Evolutionary conservation across 2,113 vertebrate genomes (phyloP).

Genomic region (Corythornis vintsioides): DNA sequence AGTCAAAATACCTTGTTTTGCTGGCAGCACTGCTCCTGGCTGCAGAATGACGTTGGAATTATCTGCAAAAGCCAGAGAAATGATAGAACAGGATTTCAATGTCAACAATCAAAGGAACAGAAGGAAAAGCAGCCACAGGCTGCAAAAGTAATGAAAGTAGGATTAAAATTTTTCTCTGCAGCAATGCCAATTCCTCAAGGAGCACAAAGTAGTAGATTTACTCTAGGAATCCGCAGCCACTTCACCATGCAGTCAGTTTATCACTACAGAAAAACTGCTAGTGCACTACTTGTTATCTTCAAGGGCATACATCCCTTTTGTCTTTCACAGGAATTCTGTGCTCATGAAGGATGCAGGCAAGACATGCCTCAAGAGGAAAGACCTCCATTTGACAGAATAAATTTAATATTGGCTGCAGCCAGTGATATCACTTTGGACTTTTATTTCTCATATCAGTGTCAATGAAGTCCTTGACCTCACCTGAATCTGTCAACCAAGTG

Average conservation of each 20-base stretch:
- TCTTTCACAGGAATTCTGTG: neutral
- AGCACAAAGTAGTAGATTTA: neutral
- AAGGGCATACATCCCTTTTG: neutral
- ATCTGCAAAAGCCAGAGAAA: conserved; percentile 54
- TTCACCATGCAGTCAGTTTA: neutral
- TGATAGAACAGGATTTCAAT: conserved; percentile 52
- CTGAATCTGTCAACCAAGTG: neutral
- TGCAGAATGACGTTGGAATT: conserved; percentile 58
- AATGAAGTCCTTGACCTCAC: neutral
- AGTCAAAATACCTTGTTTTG: neutral
- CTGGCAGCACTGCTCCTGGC: conserved; percentile 31
- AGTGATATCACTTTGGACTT: neutral
- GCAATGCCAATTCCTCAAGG: conserved; percentile 26
- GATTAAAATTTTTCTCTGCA: conserved; percentile 59
- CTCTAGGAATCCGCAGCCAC: neutral
- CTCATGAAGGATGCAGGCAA: neutral
- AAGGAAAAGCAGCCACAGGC: conserved; percentile 66
- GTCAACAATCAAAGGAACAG: conserved; percentile 68
- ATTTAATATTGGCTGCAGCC: rapidly evolving
- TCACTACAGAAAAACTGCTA: neutral
- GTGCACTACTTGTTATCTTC: neutral
- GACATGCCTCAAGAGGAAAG: neutral
- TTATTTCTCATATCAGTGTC: neutral
- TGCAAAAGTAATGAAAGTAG: conserved; percentile 45
- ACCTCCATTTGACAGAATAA: neutral